These are phyloP conservation scores for Luperina testacea DNA, from an alignment of 2,888 invertebrate genomes.

Conservation along the genomic window DNA sequence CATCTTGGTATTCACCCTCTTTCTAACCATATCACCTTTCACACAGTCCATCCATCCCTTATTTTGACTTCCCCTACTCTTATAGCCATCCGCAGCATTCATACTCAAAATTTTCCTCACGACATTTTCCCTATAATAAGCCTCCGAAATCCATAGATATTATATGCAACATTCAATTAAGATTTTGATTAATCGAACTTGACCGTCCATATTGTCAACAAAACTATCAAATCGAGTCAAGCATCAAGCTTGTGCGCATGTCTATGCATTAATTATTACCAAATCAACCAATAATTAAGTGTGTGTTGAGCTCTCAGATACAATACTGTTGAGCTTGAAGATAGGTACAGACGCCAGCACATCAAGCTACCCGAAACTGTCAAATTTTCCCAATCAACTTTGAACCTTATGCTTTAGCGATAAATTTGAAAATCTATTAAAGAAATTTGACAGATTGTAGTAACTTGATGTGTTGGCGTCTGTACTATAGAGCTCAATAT, in stretches of 20 bases:
- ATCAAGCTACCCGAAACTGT: no score
- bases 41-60: background rate
- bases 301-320: slow-evolving; percentile 4
- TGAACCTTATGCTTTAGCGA: no score
- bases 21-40: background rate
- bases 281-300: slow-evolving; percentile 17
- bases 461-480: no score
- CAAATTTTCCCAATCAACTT: no score
- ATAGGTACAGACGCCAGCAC: no score
- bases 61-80: background rate
- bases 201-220: background rate
- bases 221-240: background rate
- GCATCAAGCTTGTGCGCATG: background rate
- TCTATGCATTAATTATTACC: slow-evolving; percentile 28
- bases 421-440: no score
- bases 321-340: background rate
- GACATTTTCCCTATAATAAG: no score
- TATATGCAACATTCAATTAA: background rate
- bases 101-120: no score
- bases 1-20: background rate
- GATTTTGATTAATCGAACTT: background rate
- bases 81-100: background rate
- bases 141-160: background rate
- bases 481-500: background rate
- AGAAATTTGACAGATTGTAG: no score